A percentile compares a stretch with the other conserved stretches of the same genome.
Conservation (phyloP, 2,113 vertebrate species). For the Ardeotis arabs region DNA sequence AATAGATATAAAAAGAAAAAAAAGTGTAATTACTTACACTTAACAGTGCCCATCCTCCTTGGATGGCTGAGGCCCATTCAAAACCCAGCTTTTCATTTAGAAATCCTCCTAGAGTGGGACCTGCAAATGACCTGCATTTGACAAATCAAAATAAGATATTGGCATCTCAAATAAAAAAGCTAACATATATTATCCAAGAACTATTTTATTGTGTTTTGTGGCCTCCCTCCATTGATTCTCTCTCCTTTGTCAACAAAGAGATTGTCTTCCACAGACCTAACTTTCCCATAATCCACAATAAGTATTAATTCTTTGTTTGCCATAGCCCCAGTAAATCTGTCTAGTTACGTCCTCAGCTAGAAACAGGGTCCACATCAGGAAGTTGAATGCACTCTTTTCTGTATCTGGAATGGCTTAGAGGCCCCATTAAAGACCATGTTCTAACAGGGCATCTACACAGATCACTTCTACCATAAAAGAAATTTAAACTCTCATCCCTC, state of each 20-base stretch:
- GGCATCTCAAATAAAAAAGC: not conserved
- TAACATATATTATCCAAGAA: not conserved
- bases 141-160: not conserved
- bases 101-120: constrained; percentile 87
- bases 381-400: not conserved
- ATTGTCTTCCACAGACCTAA: not conserved
- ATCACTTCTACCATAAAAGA: not conserved
- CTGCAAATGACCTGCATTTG: constrained; percentile 84
- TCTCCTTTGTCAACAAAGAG: not conserved
- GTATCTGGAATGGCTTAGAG: not conserved
- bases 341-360: not conserved
- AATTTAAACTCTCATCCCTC: not conserved
- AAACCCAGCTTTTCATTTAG: constrained; percentile 87
- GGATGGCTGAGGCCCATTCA: constrained; percentile 85
- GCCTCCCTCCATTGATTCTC: not conserved
- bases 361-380: not conserved
- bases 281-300: not conserved
- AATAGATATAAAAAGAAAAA: not conserved
- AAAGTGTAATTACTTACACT: constrained; percentile 77
- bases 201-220: not conserved
- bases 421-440: not conserved
- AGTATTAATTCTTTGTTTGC: not conserved
- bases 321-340: not conserved
- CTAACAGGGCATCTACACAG: not conserved
- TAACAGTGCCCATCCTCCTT: constrained; percentile 81